Conservation (phyloP, 2,797 vertebrate species). For the Squalus acanthias region DNA sequence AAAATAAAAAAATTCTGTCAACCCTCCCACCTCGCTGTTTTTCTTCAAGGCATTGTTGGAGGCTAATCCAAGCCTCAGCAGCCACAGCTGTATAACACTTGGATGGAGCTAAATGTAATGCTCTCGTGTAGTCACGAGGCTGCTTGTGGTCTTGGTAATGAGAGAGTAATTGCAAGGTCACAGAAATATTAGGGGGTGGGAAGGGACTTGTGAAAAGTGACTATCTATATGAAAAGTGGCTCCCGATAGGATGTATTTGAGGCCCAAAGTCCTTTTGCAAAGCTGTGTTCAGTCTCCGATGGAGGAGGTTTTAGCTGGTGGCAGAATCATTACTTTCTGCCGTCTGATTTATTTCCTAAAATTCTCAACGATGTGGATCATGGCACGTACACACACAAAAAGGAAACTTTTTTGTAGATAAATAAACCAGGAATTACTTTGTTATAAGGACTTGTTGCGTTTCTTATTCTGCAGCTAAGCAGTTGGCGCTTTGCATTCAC, state of each 20-base stretch:
- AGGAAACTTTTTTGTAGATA: slow-evolving; percentile 18
- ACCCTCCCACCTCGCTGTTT: not conserved
- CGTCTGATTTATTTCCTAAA: slow-evolving; percentile 17
- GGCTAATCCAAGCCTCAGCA: not conserved
- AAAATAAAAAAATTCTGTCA: not conserved
- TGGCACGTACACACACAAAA: not conserved
- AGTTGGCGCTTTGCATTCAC: not conserved
- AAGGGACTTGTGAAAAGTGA: not conserved
- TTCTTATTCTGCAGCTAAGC: not conserved
- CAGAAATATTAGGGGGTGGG: not conserved
- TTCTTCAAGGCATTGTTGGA: not conserved
- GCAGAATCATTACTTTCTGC: not conserved
- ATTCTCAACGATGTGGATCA: not conserved
- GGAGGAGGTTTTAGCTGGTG: not conserved
- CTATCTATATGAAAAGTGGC: not conserved
- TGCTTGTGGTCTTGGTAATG: not conserved
- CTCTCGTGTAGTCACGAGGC: too few relatives aligned
- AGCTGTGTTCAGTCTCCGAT: not conserved
- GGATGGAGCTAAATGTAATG: not conserved
- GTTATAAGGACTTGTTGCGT: not conserved
- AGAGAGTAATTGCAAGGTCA: not conserved
- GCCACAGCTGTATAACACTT: not conserved
- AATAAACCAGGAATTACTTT: slow-evolving; percentile 7
- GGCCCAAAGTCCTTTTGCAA: not conserved
- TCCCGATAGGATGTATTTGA: not conserved